Conservation (phyloP, 2,888 invertebrate genomes). For the Pristionchus maxplancki region DNA sequence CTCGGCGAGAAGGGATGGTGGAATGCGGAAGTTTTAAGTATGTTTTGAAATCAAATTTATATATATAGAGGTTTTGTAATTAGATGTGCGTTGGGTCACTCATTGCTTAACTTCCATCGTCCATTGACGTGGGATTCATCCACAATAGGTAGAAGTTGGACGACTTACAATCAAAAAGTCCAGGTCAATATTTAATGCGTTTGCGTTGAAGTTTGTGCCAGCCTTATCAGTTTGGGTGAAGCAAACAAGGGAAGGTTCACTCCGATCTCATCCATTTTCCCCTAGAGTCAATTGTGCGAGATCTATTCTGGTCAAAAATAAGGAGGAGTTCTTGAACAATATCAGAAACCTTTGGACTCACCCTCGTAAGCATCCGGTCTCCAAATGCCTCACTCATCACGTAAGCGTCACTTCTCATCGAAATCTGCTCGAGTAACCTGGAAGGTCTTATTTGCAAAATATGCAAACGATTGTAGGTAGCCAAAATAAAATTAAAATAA, state of each 20-base stretch:
- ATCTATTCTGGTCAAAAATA: background rate
- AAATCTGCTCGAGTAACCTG: background rate
- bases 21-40: no score
- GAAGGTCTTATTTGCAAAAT: background rate
- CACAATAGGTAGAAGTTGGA: no score
- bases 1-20: no score
- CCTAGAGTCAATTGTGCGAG: background rate
- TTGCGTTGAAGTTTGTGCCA: background rate
- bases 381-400: slow-evolving; percentile 15
- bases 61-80: no score
- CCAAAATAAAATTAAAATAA: background rate
- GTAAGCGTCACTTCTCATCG: background rate
- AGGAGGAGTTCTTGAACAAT: background rate
- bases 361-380: background rate
- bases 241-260: background rate
- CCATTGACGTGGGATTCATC: no score
- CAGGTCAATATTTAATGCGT: background rate
- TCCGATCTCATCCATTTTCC: background rate
- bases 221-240: background rate
- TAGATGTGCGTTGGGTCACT: no score
- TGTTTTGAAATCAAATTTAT: no score
- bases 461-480: background rate
- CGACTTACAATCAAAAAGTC: no score
- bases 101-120: no score
- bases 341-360: background rate